Base-by-base conservation (phyloP, 1,140 invertebrate genomes). In the Ips nitidus region DNA sequence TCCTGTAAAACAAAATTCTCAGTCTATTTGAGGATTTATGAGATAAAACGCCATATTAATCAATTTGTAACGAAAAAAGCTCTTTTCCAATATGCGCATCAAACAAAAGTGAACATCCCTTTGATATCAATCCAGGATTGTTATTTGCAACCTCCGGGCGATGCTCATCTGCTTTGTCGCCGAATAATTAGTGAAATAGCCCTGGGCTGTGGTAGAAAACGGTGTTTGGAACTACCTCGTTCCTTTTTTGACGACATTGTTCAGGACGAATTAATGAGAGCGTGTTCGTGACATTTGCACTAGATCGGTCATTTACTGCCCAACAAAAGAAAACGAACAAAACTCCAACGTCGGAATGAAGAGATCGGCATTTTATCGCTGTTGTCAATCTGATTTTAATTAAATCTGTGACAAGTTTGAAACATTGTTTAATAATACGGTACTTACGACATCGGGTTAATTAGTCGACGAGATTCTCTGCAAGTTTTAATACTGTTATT, bases 341-440 rank as follows among this genome's bases (percentile, higher is more conserved):
- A 41, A 64, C 22, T 22, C 22, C 22, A 22, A 22, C 22, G 22
- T 22, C 22, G 40, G 22, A 64, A 64, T 52, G 38, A 52, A 64
- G 47, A 53, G 37, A 42, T 52, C 52, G 61, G 50, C 38, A 62
- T 64, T 64, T 64, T 64, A 64, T 64, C 61, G 61, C 41, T 50
- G 39, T 52, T 64, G 61, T 64, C 61, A 64, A 64, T 64, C 61
- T 52, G 61, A 64, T 64, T 64, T 38, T 42, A 64, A 64, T 64
- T 64, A 64, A 64, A 64, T 53, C 61, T 40, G 38, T 64, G 61
- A 64, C 61, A 64, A 52, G 52, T 64, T 64, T 52, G 52, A 64
- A 64, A 64, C 47, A 64, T 64, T 64, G 61, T 64, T 47, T 64
- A 64, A 64, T 64, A 64, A 64, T 64, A 53, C 47, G n/a, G 37